Evolutionary conservation across 2,888 invertebrate genomes (phyloP), one percentile per base, ranked within the genome.

Genomic region (Magallana nippona): DNA sequence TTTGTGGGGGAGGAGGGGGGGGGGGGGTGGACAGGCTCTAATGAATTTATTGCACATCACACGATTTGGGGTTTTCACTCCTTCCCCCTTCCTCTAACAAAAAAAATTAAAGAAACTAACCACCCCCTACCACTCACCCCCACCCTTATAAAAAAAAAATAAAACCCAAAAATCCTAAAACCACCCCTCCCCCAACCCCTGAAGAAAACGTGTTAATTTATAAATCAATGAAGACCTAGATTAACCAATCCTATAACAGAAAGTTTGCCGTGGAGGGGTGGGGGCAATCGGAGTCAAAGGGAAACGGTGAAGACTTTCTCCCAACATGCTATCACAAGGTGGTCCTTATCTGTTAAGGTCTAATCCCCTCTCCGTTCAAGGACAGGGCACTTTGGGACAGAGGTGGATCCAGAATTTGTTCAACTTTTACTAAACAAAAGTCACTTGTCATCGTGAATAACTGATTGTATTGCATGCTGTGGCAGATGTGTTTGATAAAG

Each of bases 301-400:
- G 44, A 0, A 60, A 8, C 17, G 17, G 60, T 17, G 1, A 17
- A 8, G 8, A n/a, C n/a, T 8, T 60, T n/a, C 15, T 60, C 60
- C 44, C 44, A 44, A 44, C 44, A 44, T 44, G 44, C 44, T 44
- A 44, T n/a, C 0, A 11, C 60, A 1, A n/a, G 60, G n/a, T n/a
- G 8, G n/a, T 60, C n/a, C 60, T 60, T 60, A 60, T 60, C 60
- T n/a, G 60, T 60, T 1, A 8, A 44, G 60, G 60, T 60, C n/a
- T 60, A 60, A 60, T 60, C 60, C 60, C 60, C n/a, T 60, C 17
- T n/a, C 1, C n/a, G 60, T 60, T 60, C 60, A 60, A 60, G 60
- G 60, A 15, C 60, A 60, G 60, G 60, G 1, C 60, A n/a, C 60
- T 60, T 1, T 60, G 60, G n/a, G n/a, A 60, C 44, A 15, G n/a